Evolutionary conservation across 2,797 vertebrate genomes (phyloP).

Genomic region (Bovichtus diacanthus): DNA sequence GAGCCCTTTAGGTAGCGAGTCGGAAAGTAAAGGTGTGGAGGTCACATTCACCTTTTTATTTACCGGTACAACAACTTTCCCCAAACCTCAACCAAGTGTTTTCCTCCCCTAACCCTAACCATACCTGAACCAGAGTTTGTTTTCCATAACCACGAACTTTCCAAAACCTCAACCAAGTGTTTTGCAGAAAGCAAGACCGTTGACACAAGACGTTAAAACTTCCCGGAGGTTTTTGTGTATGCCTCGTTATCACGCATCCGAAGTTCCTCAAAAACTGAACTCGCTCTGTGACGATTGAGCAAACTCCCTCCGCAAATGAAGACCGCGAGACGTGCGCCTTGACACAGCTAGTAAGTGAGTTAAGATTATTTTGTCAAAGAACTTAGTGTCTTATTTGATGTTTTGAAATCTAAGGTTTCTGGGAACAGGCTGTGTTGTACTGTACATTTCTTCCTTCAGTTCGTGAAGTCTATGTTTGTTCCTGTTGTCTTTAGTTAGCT

Average conservation of each 20-base stretch:
- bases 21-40: not conserved
- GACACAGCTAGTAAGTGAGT: not conserved
- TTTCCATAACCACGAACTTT: not conserved
- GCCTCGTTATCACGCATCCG: not conserved
- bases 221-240: not conserved
- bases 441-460: slow-evolving; percentile 28
- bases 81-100: not conserved
- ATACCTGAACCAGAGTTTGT: not conserved
- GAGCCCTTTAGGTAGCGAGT: not conserved
- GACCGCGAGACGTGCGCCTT: not conserved
- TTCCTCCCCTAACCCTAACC: no score
- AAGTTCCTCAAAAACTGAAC: not conserved
- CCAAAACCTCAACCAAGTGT: not conserved
- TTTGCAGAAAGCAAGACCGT: not conserved
- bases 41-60: not conserved
- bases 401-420: slow-evolving; percentile 3
- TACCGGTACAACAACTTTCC: not conserved
- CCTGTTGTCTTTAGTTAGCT: slow-evolving; percentile 50
- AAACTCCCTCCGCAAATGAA: slow-evolving; percentile 1
- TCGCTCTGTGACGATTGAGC: not conserved
- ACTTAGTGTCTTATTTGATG: not conserved
- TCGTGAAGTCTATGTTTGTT: slow-evolving; percentile 39
- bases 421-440: slow-evolving; percentile 19
- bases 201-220: not conserved
- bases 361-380: slow-evolving; percentile 12